These are phyloP conservation scores for Lepus europaeus DNA, from an alignment of 2,113 vertebrate species.

Conservation along the genomic window DNA sequence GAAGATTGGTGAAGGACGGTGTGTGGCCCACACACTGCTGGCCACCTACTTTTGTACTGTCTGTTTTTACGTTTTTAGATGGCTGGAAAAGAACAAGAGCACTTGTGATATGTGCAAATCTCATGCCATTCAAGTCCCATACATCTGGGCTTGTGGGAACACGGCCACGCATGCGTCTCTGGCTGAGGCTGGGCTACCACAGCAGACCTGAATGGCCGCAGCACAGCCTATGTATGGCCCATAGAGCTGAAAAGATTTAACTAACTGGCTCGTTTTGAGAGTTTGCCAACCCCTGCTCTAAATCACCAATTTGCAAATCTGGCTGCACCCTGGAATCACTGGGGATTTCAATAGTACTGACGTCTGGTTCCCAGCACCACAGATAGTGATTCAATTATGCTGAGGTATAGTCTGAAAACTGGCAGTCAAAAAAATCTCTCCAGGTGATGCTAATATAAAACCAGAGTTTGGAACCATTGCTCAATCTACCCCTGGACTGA, in stretches of 20 bases:
- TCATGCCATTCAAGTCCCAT: not conserved
- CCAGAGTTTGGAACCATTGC: not conserved
- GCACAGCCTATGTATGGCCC: not conserved
- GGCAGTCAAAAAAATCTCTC: not conserved
- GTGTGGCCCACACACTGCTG: not conserved
- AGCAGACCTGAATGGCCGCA: not conserved
- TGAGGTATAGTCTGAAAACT: not conserved
- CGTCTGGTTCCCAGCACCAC: not conserved
- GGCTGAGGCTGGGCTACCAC: not conserved
- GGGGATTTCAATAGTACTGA: not conserved
- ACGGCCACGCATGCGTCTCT: not conserved
- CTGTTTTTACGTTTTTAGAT: not conserved
- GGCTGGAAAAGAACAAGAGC: not conserved
- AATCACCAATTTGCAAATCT: not conserved
- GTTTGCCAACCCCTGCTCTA: not conserved
- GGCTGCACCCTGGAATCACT: not conserved
- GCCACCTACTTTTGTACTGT: not conserved
- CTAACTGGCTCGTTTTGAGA: not conserved
- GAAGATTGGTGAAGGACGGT: not conserved
- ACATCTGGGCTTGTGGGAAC: not conserved
- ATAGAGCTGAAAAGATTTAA: not conserved
- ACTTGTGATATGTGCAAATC: not conserved
- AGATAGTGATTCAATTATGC: not conserved
- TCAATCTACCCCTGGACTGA: not conserved
- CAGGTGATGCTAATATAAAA: not conserved